Base-by-base conservation (phyloP, 2,113 vertebrate genomes). In the Tragulus kanchil region DNA sequence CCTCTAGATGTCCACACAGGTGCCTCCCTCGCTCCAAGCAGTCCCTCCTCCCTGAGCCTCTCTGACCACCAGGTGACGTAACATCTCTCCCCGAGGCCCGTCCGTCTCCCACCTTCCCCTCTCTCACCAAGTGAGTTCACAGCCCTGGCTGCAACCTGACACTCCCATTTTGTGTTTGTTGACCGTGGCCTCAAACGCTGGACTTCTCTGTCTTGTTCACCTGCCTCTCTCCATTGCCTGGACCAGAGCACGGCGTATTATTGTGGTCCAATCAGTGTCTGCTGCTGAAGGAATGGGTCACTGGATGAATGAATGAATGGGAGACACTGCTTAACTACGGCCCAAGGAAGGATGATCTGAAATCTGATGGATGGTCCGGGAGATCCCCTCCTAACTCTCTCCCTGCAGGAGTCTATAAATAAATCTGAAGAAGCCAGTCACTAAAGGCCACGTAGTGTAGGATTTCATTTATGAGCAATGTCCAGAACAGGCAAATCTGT, bases 101-200 rank as follows among this genome's bases (percentile, higher is more conserved):
- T 9, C 26, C 1, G 54, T 9, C 59, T 61, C 58, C 6, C 23
- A 31, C n/a, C 8, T 12, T 9, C 42, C 17, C 73, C 54, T 14
- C 69, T 25, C 0, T 7, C 0, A 2, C 8, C 36, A 36, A 36
- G 36, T 19, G 4, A 8, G 45, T 15, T 58, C 23, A 12, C 12
- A 3, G 69, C 19, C 0, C 64, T 1, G n/a, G 11, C 1, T 13
- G 54, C 36, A 4, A 3, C 3, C 19, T 11, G 21, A 14, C 7
- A 8, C 6, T 82, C 75, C 25, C 2, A 25, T 26, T 48, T 1
- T n/a, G 0, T 8, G 42, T 31, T 59, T 25, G 6, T 14, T 2
- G 17, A 25, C 92, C 42, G 10, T 15, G 25, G 36, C 17, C 6
- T 26, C 23, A 16, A 2, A 8, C 45, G 1, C 58, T 0, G 0